These are phyloP conservation scores for Tiliacea aurago DNA, from an alignment of 2,888 invertebrate genomes.

Conservation along the genomic window DNA sequence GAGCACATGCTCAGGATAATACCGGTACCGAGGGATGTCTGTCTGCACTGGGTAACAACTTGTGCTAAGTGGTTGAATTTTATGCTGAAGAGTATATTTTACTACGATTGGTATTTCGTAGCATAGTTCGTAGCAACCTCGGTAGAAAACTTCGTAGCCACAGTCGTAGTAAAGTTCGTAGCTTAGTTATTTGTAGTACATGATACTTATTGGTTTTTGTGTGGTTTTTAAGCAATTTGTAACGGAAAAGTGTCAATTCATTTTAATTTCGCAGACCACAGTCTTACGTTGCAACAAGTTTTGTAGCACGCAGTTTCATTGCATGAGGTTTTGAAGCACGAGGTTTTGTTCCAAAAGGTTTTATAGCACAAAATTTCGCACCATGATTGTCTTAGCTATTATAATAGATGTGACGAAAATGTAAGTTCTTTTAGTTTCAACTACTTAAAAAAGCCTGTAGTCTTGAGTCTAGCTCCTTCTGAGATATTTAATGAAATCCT, in stretches of 20 bases:
- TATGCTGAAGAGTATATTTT: conserved; percentile 8
- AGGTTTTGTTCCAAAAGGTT: background rate
- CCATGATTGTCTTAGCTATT: background rate
- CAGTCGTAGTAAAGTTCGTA: background rate
- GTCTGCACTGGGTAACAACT: conserved; percentile 39
- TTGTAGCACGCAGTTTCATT: background rate
- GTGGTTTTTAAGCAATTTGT: background rate
- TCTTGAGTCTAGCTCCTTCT: background rate
- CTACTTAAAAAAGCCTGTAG: background rate
- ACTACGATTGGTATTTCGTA: conserved; percentile 1
- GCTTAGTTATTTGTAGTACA: background rate
- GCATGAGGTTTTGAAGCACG: background rate
- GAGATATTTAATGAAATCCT: conserved; percentile 17
- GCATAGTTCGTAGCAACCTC: background rate
- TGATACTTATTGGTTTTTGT: background rate
- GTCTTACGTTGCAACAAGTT: background rate
- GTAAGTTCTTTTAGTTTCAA: background rate
- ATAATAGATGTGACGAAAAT: background rate
- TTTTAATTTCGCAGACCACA: background rate
- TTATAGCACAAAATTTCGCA: background rate
- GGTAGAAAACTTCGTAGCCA: background rate
- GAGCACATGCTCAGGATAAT: conserved; percentile 58
- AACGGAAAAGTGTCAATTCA: background rate
- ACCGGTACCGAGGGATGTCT: conserved; percentile 29
- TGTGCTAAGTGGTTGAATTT: conserved; percentile 33